A percentile compares a stretch with the other conserved stretches of the same genome.
phyloP scores from a whole-genome alignment of 2,797 vertebrate species.

The Alexandromys oeconomus region DNA sequence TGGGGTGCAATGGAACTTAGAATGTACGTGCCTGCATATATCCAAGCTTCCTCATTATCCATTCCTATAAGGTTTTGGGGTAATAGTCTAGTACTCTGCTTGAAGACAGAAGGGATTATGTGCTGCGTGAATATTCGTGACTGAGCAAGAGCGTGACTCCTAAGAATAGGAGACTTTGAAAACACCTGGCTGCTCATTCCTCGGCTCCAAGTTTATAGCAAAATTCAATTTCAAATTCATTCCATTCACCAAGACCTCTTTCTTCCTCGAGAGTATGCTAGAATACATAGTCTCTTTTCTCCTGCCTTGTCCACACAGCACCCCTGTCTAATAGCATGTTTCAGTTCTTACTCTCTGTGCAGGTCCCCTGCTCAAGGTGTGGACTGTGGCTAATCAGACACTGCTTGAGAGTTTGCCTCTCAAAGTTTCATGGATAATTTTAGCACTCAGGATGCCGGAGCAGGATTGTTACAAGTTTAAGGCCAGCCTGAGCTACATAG shows the following conservation, averaged over 20 bases:
- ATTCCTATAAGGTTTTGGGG: neutral
- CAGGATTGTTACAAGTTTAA: neutral
- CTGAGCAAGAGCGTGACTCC: neutral
- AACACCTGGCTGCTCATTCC: neutral
- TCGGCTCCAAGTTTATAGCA: neutral
- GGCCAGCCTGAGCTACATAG: too few species aligned
- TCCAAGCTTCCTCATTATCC: neutral
- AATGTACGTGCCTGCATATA: neutral
- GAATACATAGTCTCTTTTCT: neutral
- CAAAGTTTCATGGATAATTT: neutral
- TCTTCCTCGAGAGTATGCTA: neutral
- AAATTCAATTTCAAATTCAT: neutral
- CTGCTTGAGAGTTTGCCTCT: neutral
- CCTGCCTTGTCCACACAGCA: too few species aligned
- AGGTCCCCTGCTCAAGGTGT: neutral
- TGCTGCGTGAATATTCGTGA: neutral
- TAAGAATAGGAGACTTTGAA: neutral
- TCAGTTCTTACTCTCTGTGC: neutral
- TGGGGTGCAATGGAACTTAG: neutral
- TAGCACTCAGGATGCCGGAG: neutral
- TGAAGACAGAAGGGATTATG: neutral
- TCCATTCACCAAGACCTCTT: neutral
- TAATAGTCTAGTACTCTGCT: neutral
- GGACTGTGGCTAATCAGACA: neutral
- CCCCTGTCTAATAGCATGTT: neutral